phyloP scores from a whole-genome alignment of 2,888 invertebrate species.

The Thereva nobilitata region DNA sequence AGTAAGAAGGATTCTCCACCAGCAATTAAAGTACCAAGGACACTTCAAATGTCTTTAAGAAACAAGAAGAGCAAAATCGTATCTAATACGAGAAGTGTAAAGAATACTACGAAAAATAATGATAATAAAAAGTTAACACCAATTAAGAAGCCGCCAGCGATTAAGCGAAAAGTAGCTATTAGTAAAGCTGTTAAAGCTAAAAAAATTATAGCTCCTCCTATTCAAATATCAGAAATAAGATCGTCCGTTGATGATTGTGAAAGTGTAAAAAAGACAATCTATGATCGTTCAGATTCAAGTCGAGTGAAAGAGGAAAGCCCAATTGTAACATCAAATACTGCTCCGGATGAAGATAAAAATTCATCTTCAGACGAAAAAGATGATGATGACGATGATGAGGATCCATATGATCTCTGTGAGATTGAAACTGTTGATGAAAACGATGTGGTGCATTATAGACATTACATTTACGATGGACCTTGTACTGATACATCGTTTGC shows the following conservation, averaged over 20 bases:
- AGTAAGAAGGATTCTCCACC: constrained; percentile 2
- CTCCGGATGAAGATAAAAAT: background rate
- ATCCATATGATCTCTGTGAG: constrained; percentile 44
- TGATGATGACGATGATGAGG: constrained; percentile 43
- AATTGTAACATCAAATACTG: constrained; percentile 2
- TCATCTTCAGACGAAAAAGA: constrained; percentile 28
- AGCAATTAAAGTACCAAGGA: background rate
- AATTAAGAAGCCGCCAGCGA: background rate
- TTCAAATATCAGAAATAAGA: constrained; percentile 30
- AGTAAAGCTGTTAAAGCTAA: too few species aligned
- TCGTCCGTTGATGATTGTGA: constrained; percentile 18
- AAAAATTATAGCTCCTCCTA: constrained; percentile 13
- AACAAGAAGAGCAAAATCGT: background rate
- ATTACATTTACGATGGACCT: constrained; percentile 1
- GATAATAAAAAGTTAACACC: background rate
- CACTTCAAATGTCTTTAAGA: too few species aligned
- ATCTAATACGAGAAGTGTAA: background rate
- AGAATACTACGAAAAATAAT: background rate
- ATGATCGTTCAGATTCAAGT: background rate
- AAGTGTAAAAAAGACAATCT: background rate
- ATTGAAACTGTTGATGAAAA: constrained; percentile 37
- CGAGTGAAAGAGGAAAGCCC: constrained; percentile 3
- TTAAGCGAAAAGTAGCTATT: background rate
- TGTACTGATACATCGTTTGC: background rate
- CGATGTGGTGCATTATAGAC: constrained; percentile 11